Evolutionary conservation across 2,888 invertebrate genomes (phyloP).

Genomic region (Harmothoe impar): DNA sequence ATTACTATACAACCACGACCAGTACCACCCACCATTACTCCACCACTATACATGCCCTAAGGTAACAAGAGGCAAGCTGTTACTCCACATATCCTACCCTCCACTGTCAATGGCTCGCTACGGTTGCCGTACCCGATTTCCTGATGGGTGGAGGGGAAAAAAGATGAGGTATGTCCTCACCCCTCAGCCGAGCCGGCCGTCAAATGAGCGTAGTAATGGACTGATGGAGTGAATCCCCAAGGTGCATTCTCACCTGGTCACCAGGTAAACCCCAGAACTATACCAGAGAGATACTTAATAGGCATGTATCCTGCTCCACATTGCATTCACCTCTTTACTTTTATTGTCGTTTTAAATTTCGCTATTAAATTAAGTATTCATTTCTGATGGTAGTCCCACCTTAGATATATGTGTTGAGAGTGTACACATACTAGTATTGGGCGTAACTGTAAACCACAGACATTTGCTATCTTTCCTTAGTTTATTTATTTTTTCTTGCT

Average conservation of each 20-base stretch:
- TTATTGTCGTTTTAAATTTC: no score
- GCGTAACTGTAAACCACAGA: no score
- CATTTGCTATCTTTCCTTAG: neutral
- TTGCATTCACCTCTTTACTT: no score
- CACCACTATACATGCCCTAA: neutral
- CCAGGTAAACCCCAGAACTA: no score
- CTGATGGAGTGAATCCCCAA: neutral
- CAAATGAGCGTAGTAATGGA: neutral
- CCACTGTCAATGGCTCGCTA: slow-evolving; percentile 1
- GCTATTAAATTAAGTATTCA: no score
- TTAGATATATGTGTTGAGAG: no score
- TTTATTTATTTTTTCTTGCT: neutral
- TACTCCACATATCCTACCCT: neutral
- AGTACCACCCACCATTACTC: neutral
- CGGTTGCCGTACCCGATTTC: neutral
- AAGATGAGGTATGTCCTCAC: slow-evolving; percentile 6
- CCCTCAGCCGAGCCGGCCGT: neutral
- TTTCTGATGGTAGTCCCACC: no score
- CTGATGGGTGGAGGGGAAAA: neutral
- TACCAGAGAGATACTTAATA: no score
- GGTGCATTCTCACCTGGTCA: neutral
- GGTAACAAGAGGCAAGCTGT: slow-evolving; percentile 13
- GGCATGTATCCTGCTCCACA: no score
- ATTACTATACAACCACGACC: neutral
- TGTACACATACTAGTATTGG: no score